Base-by-base conservation (phyloP, 1,140 invertebrate species). In the Tetramorium parvispinum region DNA sequence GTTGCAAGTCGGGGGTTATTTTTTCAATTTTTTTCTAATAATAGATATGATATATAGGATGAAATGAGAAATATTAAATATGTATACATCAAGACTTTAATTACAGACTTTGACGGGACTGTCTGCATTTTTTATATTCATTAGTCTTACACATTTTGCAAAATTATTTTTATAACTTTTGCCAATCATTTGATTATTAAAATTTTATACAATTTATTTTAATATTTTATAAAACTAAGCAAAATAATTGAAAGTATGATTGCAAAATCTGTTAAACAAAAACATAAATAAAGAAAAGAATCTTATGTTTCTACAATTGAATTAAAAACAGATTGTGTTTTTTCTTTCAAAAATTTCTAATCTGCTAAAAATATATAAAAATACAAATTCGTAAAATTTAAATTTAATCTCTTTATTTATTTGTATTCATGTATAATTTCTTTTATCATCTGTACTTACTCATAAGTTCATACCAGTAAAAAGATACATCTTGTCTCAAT, bases 401-500 rank as follows among this genome's bases (percentile, higher is more conserved):
- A 40, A 57, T 24, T 66, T 24, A 13, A 53, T 2, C 6, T 13
- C 5, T 57, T 11, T 1, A 7, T 24, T 73, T 6, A 46, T 24
- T 73, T 6, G 32, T 73, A 46, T 32, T 32, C 4, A 32, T 73
- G 40, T 46, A 40, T 2, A 57, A 57, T 43, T 21, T 21, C n/a
- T 3, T 57, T 37, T 0, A n/a, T 37, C 27, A 85, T 85, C 4
- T 86, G 0, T 81, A 91, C 94, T 94, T 88, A 95, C 95, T 94
- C 32, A 95, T 40, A 6, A 95, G 88, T 75, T 95, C 94, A 55
- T 94, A 95, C 95, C 95, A 95, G 40, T 93, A 94, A 73, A 92
- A 92, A 7, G 90, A 78, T 3, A 94, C 83, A 59, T 94, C 94
- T 65, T 94, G 94, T 53, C 93, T 94, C 7, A 94, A 85, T 24